Conservation (phyloP, 2,888 invertebrate species). For the Lasioglossum calceatum region DNA sequence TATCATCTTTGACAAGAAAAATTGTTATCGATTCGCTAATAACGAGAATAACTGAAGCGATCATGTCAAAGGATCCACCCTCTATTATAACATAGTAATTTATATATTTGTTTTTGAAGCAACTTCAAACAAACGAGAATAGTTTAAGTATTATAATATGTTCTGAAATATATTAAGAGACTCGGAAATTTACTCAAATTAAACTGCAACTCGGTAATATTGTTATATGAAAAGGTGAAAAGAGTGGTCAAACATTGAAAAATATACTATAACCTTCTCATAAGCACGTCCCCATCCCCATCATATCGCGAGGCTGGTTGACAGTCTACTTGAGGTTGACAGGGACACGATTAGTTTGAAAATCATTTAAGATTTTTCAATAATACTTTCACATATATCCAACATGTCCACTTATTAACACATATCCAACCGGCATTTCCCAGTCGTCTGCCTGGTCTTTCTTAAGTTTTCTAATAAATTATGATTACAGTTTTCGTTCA, state of each 20-base stretch:
- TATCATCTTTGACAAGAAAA: neutral
- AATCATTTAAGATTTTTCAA: neutral
- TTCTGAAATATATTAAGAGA: neutral
- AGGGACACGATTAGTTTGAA: neutral
- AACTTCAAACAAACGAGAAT: neutral
- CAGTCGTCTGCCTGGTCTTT: neutral
- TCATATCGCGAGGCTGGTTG: neutral
- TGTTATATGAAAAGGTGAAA: neutral
- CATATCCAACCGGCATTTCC: neutral
- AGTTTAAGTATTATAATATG: neutral
- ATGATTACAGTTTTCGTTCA: neutral
- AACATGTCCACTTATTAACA: neutral
- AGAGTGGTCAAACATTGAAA: neutral
- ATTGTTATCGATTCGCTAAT: neutral
- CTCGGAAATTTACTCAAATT: neutral
- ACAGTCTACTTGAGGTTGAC: neutral
- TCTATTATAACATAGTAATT: neutral
- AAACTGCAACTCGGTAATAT: neutral
- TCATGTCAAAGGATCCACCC: neutral
- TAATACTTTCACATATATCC: neutral
- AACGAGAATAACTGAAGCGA: neutral
- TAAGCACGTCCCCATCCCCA: neutral
- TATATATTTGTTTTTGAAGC: neutral
- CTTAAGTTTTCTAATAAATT: neutral
- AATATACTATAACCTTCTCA: neutral